Base-by-base conservation (phyloP, 2,888 invertebrate species). In the Hylaea fasciaria region DNA sequence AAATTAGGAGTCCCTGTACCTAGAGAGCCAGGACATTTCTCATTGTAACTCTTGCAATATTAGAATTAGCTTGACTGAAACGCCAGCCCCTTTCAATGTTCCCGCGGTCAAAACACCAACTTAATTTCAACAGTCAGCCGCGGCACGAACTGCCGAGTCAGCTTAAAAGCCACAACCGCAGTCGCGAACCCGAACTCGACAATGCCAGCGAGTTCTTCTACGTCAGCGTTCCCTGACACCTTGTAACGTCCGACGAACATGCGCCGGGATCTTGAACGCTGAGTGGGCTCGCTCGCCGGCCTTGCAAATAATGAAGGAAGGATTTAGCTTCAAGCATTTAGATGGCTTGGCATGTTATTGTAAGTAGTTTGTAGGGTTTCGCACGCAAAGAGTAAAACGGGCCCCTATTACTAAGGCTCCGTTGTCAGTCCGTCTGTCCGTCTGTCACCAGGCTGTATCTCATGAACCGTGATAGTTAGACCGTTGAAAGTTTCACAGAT, bases 201-300 rank as follows among this genome's bases (percentile, higher is more conserved):
- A 40, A 43, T 28, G 48, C 44, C 49, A 50, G 41, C 29, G 49
- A 56, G 41, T 13, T 35, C 5, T 10, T 4, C 45, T 7, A 10
- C 16, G 53, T 59, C 59, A 53, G 59, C 59, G 17, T 13, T 39
- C 16, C n/a, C 57, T 45, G 53, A 49, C 59, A 59, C 59, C 58
- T 54, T 59, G 53, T 59, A 22, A 59, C 52, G 41, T 43, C 37
- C 52, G 10, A 13, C 29, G 28, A 53, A 59, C 59, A 59, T 14
- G 58, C 58, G 22, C 37, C 46, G 9, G 11, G 14, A 13, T 44
- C 44, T 45, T 50, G 40, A 48, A 12, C 10, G 41, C 29, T 1
- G 51, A 57, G 14, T 8, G 3, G 12, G 44, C 29, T 11, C 41
- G 29, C 41, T 43, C 16, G 17, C 12, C 40, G 29, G 29, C 46